Evolutionary conservation across 2,797 vertebrate genomes (phyloP), one percentile per base, ranked within the genome.

Genomic region (Anas capensis): DNA sequence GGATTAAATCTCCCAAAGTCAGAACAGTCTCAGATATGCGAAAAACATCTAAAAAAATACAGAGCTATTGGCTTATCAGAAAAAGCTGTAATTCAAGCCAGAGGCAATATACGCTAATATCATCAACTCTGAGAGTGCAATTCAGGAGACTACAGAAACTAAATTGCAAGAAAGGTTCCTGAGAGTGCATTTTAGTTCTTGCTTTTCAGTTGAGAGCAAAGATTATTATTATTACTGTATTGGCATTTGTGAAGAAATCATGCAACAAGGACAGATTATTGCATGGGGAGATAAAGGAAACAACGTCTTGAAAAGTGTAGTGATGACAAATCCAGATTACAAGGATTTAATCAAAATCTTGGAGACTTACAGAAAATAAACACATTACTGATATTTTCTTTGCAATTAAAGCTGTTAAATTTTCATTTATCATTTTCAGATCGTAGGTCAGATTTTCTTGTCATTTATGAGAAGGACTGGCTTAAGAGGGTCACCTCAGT

Each of bases 391-490:
- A 31, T 10, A 81, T 76, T 93, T 82, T 53, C 60, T 84, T 53
- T 83, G 17, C 56, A 69, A 79, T 60, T 82, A 56, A 60, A 93
- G 77, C 33, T 42, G 73, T 58, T 11, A 12, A 36, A 73, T 10
- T 76, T 95, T 85, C 46, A 42, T 86, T 79, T 66, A 85, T 40
- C 36, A 81, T 76, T 79, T 93, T 89, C 70, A 85, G 42, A 87
- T 68, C 58, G 24, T 79, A 3, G 16, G 4, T 60, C 61, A 75
- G 31, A 44, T 65, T 56, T 69, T 70, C 38, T 77, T 60, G 38
- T 44, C 11, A 23, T 76, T 78, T 62, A 46, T 65, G 5, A 73
- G 11, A 20, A 70, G 26, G 42, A 44, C 42, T 44, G 42, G 42
- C 42, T 44, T 44, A 44, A 44, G 42, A 44, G 42, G 42, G 42